Base-by-base conservation (phyloP, 1,140 invertebrate species). In the Zaprionus africanus region DNA sequence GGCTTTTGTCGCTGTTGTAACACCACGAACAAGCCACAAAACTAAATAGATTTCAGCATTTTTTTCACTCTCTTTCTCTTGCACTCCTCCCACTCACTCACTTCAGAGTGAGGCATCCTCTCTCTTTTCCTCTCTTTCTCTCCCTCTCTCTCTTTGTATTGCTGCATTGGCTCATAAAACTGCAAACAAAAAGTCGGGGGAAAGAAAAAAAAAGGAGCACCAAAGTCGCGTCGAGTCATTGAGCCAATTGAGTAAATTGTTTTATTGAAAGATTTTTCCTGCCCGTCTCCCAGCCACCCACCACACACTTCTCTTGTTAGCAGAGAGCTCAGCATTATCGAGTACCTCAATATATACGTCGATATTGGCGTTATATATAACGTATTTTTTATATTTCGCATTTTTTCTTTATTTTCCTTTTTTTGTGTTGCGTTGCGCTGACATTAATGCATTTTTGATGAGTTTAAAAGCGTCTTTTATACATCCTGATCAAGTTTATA, bases 161-260 rank as follows among this genome's bases (percentile, higher is more conserved):
- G 76, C 80, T 76, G 76, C 71, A 12, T 41, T 57, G 31, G 51
- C 81, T 74, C 81, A 82, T 82, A 82, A 82, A 77, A 62, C 59
- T 78, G 81, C 81, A 80, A 84, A 84, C 78, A 80, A 56, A 56
- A 49, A 22, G 41, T 43, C 41, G 36, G 7, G 6, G n/a, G 41
- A 9, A 15, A 5, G 36, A 4, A 51, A 63, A 66, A 49, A 69
- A 61, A 66, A 49, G 56, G 36, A 69, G 63, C 69, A 51, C 41
- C 63, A 77, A 77, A 81, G 80, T 88, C 80, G 70, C 77, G 84
- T 72, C 83, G 83, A 87, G 83, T 87, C 83, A 87, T 87, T 87
- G 83, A 87, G 83, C 83, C 83, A 87, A 87, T 87, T 87, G 83
- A 88, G 84, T 87, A 87, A 87, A 87, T 87, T 87, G 83, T 87